Evolutionary conservation across 2,888 invertebrate species (phyloP), one percentile per base, ranked within the genome.

Genomic region (Dryomyza anilis): DNA sequence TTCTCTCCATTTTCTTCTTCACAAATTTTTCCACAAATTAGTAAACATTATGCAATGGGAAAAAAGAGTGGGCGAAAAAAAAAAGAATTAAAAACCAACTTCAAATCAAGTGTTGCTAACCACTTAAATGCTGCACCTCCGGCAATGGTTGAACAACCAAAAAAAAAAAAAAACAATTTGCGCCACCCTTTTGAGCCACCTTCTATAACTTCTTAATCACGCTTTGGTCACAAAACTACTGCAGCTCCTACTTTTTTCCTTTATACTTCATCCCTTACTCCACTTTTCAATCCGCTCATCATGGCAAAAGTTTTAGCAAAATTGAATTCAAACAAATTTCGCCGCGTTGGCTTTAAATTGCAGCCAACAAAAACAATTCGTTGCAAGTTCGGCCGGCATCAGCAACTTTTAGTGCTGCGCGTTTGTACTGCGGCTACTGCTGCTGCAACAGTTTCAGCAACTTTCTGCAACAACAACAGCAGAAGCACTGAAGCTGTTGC

Each of bases 381-480:
- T 55, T 61, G 69, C 65, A 63, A 60, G 67, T 67, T 64, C 67
- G 63, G 67, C 61, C 67, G 63, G 67, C 61, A 56, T 45, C 52
- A 53, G 52, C 61, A 68, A 69, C 53, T 69, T 69, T 66, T 23
- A 10, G 57, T 66, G 48, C 58, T 50, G 52, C 65, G 4, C 61
- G 64, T 63, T 63, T 66, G n/a, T 62, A 62, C 60, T 65, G 63
- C 63, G 55, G 60, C 66, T 14, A 7, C 21, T 19, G 33, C 39
- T 14, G 56, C 57, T 50, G 48, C 61, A 39, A 61, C 29, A 53
- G 39, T 43, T 53, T 39, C 29, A 57, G 25, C 30, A 30, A 39
- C 61, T 61, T 53, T 59, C 66, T 55, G 66, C 59, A 62, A 65
- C 67, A 62, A 58, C 65, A 65, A 56, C 66, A 65, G 69, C 53